phyloP scores from a whole-genome alignment of 2,113 vertebrate species.

The Nannobrachium achirus region DNA sequence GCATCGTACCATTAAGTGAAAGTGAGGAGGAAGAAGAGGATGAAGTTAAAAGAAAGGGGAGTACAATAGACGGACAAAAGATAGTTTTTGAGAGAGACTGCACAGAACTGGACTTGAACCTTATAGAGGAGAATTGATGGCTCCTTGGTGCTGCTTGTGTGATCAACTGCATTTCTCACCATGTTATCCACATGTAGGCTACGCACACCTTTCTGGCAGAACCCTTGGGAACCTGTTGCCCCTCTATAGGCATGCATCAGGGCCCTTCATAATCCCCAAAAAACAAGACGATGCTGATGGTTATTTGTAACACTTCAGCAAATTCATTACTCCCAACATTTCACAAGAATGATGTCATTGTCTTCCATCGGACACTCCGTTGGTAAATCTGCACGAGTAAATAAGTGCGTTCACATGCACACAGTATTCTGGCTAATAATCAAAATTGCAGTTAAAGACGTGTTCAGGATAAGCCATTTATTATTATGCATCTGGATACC shows the following conservation, averaged over 20 bases:
- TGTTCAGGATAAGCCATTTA: conserved; percentile 30
- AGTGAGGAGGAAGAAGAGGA: conserved; percentile 77
- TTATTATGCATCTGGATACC: conserved; percentile 34
- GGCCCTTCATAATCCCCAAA: conserved; percentile 49
- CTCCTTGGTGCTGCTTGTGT: conserved; percentile 62
- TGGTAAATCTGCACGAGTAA: conserved; percentile 47
- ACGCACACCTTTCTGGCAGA: conserved; percentile 33
- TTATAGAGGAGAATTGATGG: conserved; percentile 86
- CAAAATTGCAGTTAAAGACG: conserved; percentile 32
- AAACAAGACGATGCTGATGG: conserved; percentile 33
- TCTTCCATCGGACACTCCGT: conserved; percentile 49
- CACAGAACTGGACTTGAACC: conserved; percentile 85
- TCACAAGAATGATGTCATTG: conserved; percentile 35
- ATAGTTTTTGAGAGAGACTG: conserved; percentile 86
- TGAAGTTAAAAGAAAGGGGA: conserved; percentile 57
- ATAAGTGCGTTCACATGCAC: conserved; percentile 40
- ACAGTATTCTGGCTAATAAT: conserved; percentile 29
- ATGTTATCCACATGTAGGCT: conserved; percentile 62
- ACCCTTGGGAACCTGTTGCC: conserved; percentile 53
- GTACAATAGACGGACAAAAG: conserved; percentile 68
- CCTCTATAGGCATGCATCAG: conserved; percentile 31
- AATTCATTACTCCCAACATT: conserved; percentile 25
- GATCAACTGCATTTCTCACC: conserved; percentile 49
- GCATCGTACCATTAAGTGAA: conserved; percentile 86
- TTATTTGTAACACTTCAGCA: conserved; percentile 42